Conservation (phyloP, 2,888 invertebrate species). For the Magallana nippona region DNA sequence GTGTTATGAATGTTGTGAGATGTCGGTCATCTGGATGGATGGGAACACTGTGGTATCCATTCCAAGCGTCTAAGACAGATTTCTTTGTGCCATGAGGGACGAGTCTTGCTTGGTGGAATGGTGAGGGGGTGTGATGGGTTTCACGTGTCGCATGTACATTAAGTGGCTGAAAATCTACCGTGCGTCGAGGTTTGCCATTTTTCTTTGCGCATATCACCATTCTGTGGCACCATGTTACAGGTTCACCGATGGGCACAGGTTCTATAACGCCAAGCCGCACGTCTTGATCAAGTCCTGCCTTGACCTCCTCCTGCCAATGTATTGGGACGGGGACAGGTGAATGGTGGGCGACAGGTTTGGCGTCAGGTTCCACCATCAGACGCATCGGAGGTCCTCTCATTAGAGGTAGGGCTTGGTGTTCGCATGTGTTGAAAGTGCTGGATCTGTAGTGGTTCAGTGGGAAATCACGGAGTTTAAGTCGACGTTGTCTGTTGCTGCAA, state of each 20-base stretch:
- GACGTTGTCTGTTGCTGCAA: constrained; percentile 55
- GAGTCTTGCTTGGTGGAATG: too few species aligned
- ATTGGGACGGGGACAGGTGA: constrained; percentile 66
- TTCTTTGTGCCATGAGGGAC: too few species aligned
- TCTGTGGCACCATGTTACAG: constrained; percentile 54
- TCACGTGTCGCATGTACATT: too few species aligned
- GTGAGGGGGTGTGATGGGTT: too few species aligned
- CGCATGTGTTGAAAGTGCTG: constrained; percentile 69
- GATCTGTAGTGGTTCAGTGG: constrained; percentile 60
- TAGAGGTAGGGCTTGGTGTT: constrained; percentile 60
- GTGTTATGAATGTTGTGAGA: too few species aligned
- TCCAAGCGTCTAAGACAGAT: too few species aligned
- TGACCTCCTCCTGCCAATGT: constrained; percentile 65
- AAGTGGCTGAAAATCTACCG: too few species aligned
- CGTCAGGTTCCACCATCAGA: too few species aligned
- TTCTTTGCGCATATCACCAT: constrained; percentile 61
- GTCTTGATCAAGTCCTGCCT: constrained; percentile 63
- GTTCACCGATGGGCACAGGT: constrained; percentile 49
- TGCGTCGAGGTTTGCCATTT: constrained; percentile 60
- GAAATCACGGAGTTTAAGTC: too few species aligned
- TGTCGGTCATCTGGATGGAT: too few species aligned
- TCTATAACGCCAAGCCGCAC: constrained; percentile 58
- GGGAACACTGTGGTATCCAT: too few species aligned
- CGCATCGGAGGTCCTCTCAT: constrained; percentile 60
- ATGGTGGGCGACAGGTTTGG: too few species aligned